A percentile compares a stretch with the other conserved stretches of the same genome.
Conservation (phyloP, 1,140 invertebrate genomes). For the Brachionus rotundiformis region DNA sequence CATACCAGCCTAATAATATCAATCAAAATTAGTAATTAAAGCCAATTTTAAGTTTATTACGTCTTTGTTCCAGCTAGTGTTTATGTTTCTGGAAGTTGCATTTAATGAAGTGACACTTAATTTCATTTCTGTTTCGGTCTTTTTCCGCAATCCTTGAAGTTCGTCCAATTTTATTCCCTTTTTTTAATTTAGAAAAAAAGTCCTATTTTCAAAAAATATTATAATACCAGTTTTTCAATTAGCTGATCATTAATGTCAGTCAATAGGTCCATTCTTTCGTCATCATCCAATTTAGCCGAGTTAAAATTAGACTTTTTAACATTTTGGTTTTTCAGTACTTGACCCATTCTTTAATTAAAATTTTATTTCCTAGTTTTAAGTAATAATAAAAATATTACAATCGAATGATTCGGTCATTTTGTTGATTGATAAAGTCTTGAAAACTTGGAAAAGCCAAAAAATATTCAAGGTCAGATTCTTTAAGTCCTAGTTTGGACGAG, state of each 20-base stretch:
- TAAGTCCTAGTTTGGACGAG: slow-evolving; percentile 20
- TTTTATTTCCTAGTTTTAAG: not conserved
- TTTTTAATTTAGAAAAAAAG: slow-evolving; percentile 44
- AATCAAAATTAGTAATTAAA: not conserved
- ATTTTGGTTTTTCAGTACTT: slow-evolving; percentile 34
- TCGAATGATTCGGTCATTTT: slow-evolving; percentile 41
- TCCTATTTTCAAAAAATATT: slow-evolving; percentile 21
- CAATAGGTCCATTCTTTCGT: slow-evolving; percentile 75
- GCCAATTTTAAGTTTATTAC: slow-evolving; percentile 14
- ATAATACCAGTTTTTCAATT: slow-evolving; percentile 75
- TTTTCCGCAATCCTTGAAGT: slow-evolving; percentile 70
- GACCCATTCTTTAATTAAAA: not conserved
- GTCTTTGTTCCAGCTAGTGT: slow-evolving; percentile 68
- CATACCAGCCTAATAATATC: slow-evolving; percentile 15
- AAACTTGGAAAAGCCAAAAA: slow-evolving; percentile 28
- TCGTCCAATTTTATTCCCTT: slow-evolving; percentile 71
- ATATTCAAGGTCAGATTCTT: slow-evolving; percentile 31
- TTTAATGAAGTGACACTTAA: slow-evolving; percentile 64
- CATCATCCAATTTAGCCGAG: slow-evolving; percentile 64
- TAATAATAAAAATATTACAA: not conserved
- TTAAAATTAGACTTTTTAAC: slow-evolving; percentile 22
- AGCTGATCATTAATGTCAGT: slow-evolving; percentile 76
- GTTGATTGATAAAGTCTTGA: not conserved
- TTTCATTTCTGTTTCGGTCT: slow-evolving; percentile 64
- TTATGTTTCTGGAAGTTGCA: slow-evolving; percentile 57